Base-by-base conservation (phyloP, 2,888 invertebrate species). In the Monochamus alternatus region DNA sequence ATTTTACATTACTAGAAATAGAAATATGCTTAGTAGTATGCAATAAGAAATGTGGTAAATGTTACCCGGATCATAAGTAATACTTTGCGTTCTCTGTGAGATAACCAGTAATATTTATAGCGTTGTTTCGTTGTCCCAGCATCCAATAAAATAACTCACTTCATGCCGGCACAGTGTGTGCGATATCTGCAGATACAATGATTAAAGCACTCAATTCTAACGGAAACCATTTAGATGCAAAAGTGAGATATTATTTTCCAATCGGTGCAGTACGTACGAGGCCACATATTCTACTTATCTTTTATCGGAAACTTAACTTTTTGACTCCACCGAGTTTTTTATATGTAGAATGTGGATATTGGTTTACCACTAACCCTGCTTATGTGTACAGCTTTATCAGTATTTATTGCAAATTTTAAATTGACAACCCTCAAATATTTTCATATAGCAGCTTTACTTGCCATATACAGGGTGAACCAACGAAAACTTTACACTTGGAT, bases 211-310 rank as follows among this genome's bases (percentile, higher is more conserved):
- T 72, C 67, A 65, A 67, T 72, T 74, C 60, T 47, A 64, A 43
- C 22, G 55, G 69, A 77, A 44, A 72, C 77, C 68, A 74, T 77
- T 77, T 74, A 77, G 77, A 77, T 77, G 65, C 31, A 31, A 69
- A 74, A 74, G 14, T 62, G 32, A 44, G 74, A 77, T 77, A 74
- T 62, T 73, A 68, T 59, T 68, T 68, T 59, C 43, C 58, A 68
- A 58, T 68, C 58, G 32, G 38, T 58, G 58, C 8, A 32, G 43
- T 44, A 32, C 14, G 38, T 38, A 7, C 38, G 38, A 38, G 38
- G 38, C 22, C 67, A 47, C 55, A 52, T 58, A 67, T 67, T 66
- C 65, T 66, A 47, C 51, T 66, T 52, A 47, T n/a, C 51, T 31
- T 51, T 51, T 51, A 66, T 66, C 65, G 51, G 14, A 14, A 64